phyloP scores from a whole-genome alignment of 2,113 vertebrate species.

The Anas platyrhynchos region DNA sequence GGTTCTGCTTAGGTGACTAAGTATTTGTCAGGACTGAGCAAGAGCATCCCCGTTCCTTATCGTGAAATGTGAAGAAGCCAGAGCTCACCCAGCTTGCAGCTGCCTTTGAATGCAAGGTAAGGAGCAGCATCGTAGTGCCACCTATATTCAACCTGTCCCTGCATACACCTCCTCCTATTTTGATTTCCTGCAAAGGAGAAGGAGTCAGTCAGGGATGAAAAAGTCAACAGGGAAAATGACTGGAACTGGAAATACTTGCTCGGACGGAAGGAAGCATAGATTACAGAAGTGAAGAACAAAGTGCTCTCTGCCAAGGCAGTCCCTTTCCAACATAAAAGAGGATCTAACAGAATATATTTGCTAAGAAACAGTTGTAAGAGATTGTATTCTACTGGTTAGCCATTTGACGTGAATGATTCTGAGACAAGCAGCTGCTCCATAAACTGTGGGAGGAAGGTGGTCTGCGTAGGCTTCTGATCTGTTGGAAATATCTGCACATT shows the following conservation, averaged over 20 bases:
- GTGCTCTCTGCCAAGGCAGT: neutral
- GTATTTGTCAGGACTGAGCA: neutral
- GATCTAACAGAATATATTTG: neutral
- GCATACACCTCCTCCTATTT: fast-evolving
- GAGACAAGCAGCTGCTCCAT: neutral
- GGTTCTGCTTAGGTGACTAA: neutral
- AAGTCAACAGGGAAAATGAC: neutral
- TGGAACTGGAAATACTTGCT: neutral
- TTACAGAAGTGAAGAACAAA: neutral
- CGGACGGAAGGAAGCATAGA: neutral
- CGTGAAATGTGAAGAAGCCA: neutral
- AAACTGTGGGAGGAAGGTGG: neutral
- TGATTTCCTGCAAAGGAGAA: neutral
- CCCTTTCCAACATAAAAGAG: neutral
- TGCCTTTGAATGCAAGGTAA: neutral
- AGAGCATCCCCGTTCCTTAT: neutral
- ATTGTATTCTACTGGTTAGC: neutral
- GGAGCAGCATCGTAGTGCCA: neutral
- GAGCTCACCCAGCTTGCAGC: neutral
- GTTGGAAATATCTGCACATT: fast-evolving
- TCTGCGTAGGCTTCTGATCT: neutral
- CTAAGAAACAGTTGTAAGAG: neutral
- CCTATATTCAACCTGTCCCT: neutral
- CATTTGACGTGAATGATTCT: neutral
- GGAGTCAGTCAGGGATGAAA: neutral